phyloP scores from a whole-genome alignment of 2,113 vertebrate genomes.

The Carassius carassius region DNA sequence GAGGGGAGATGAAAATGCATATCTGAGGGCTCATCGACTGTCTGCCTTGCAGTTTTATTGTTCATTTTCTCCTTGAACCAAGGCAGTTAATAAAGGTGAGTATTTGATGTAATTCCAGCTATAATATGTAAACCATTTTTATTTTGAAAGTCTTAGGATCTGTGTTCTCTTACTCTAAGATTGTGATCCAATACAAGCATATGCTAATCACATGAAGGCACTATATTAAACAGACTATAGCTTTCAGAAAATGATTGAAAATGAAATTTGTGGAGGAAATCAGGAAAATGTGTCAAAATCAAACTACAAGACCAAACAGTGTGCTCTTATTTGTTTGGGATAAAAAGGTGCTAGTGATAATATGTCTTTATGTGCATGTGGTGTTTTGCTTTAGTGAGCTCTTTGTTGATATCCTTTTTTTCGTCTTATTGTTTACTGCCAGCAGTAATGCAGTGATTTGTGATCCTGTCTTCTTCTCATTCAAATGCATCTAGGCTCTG shows the following conservation, averaged over 20 bases:
- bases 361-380: not conserved
- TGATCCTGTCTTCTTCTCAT: slow-evolving; percentile 2
- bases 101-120: not conserved
- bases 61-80: slow-evolving; percentile 11
- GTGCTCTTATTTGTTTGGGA: not conserved
- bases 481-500: slow-evolving; percentile 27
- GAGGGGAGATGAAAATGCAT: not conserved
- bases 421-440: not conserved
- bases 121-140: not conserved
- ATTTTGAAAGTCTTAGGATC: not conserved
- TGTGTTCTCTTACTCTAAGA: not conserved
- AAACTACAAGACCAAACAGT: not conserved
- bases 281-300: not conserved
- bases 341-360: not conserved
- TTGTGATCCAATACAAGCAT: not conserved
- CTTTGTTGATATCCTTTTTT: slow-evolving; percentile 16
- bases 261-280: not conserved
- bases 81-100: not conserved
- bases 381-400: not conserved
- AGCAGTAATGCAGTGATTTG: slow-evolving; percentile 20
- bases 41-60: not conserved
- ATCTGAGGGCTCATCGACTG: not conserved
- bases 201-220: not conserved
- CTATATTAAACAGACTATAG: not conserved
- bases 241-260: not conserved